Conservation (phyloP, 2,113 vertebrate genomes). For the Toxostoma redivivum region DNA sequence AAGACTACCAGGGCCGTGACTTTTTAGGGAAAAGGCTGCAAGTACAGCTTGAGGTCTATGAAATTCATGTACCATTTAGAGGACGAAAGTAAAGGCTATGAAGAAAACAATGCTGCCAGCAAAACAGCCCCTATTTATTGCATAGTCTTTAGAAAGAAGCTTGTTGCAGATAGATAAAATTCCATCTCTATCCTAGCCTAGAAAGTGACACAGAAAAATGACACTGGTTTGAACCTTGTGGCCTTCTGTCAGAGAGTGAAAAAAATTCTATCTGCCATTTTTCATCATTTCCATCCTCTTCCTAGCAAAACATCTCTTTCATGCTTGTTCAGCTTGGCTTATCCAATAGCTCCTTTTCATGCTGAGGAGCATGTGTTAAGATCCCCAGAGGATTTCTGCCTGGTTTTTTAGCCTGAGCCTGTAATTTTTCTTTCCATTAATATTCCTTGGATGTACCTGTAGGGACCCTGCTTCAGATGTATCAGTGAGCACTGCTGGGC, state of each 20-base stretch:
- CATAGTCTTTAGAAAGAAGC: not conserved
- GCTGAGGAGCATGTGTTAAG: not conserved
- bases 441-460: not conserved
- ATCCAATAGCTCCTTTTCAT: not conserved
- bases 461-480: not conserved
- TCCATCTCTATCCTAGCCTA: not conserved
- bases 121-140: not conserved
- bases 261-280: not conserved
- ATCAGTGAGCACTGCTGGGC: not conserved
- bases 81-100: not conserved
- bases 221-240: not conserved
- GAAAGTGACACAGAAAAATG: not conserved
- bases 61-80: not conserved
- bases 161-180: not conserved
- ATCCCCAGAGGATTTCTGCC: not conserved
- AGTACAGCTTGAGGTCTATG: not conserved
- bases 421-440: not conserved
- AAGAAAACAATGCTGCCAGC: not conserved
- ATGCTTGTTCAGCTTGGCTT: not conserved
- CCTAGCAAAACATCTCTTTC: not conserved
- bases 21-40: not conserved
- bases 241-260: not conserved
- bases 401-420: not conserved
- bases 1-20: not conserved
- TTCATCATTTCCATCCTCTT: not conserved